phyloP scores from a whole-genome alignment of 2,888 invertebrate species.

The Sarcophaga subvicina region DNA sequence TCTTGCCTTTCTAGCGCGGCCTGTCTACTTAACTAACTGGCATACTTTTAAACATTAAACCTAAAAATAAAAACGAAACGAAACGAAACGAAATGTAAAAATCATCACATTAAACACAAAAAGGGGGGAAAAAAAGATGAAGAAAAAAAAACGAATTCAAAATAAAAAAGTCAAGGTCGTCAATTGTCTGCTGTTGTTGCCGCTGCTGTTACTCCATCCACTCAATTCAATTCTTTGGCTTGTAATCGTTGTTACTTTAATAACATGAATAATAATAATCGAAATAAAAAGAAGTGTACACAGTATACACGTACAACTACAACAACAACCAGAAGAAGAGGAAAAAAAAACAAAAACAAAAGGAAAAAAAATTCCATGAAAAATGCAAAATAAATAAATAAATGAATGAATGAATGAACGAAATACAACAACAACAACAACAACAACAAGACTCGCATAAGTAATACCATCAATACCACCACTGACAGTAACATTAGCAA shows the following conservation, averaged over 20 bases:
- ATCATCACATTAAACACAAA: conserved; percentile 59
- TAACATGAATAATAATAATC: conserved; percentile 71
- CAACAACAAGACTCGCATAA: conserved; percentile 25
- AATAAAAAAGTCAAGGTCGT: conserved; percentile 77
- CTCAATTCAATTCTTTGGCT: conserved; percentile 20
- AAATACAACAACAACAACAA: conserved; percentile 25
- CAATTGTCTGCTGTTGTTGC: conserved; percentile 76
- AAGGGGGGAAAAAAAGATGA: conserved; percentile 58
- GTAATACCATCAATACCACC: conserved; percentile 34
- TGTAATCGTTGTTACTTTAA: conserved; percentile 51
- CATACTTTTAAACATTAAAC: conserved; percentile 59
- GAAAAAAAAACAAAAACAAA: background rate
- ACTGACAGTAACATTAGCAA: conserved; percentile 9
- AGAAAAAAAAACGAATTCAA: conserved; percentile 67
- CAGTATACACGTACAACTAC: too few species aligned
- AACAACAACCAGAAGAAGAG: background rate
- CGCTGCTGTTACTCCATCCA: conserved; percentile 56
- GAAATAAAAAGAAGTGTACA: conserved; percentile 13
- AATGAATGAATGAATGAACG: conserved; percentile 74
- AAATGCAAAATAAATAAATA: background rate
- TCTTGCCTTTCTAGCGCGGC: conserved; percentile 57
- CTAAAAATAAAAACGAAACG: conserved; percentile 32
- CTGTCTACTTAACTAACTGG: conserved; percentile 41
- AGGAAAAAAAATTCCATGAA: background rate
- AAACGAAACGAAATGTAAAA: conserved; percentile 52